phyloP scores from a whole-genome alignment of 2,797 vertebrate genomes.

The Channa striata region DNA sequence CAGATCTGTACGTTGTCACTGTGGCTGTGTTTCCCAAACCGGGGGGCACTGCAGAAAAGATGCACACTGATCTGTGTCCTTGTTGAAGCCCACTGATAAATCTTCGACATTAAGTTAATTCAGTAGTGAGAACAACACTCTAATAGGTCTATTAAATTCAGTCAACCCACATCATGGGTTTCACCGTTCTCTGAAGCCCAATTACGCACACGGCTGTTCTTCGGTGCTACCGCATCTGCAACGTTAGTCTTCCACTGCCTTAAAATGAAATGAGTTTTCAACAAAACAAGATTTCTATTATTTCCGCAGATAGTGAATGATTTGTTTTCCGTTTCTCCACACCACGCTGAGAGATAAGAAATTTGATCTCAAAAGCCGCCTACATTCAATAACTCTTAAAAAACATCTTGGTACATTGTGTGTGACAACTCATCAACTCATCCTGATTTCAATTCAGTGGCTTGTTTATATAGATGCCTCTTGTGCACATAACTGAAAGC shows the following conservation, averaged over 20 bases:
- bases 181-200: conserved; percentile 1
- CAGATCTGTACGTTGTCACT: conserved; percentile 17
- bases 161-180: neutral
- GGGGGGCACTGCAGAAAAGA: neutral
- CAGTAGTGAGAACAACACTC: neutral
- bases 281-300: neutral
- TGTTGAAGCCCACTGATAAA: neutral
- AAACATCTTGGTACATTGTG: neutral
- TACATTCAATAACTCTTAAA: neutral
- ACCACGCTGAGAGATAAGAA: neutral
- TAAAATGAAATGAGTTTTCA: neutral
- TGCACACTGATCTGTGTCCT: conserved; percentile 2
- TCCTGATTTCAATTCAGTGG: neutral
- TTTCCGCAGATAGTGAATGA: neutral
- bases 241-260: neutral
- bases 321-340: neutral
- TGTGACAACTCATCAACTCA: neutral
- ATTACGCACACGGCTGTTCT: neutral
- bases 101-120: conserved; percentile 2
- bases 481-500: conserved; percentile 1
- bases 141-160: conserved; percentile 2
- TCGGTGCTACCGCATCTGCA: neutral
- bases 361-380: neutral
- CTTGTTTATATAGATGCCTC: neutral
- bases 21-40: conserved; percentile 5